A percentile compares a stretch with the other conserved stretches of the same genome.
phyloP scores from a whole-genome alignment of 2,888 invertebrate species.

The Crioceris asparagi region DNA sequence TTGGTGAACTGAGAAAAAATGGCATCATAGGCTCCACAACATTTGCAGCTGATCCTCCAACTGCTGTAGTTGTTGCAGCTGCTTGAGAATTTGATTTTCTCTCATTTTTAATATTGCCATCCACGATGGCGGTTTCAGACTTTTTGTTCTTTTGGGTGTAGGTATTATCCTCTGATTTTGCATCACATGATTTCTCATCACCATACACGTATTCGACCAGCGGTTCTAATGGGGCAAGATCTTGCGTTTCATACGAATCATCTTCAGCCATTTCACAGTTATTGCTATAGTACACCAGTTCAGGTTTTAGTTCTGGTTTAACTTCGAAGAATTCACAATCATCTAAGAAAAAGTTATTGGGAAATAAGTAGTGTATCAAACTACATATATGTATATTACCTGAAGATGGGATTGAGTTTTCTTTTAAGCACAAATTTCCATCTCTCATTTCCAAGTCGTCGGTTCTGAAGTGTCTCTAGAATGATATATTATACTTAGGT shows the following conservation, averaged over 20 bases:
- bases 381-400: neutral
- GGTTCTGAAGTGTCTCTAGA: constrained; percentile 4
- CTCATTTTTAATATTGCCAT: neutral
- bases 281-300: constrained; percentile 3
- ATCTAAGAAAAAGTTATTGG: neutral
- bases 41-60: too few relatives aligned
- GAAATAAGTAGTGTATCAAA: neutral
- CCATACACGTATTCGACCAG: constrained; percentile 15
- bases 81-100: neutral
- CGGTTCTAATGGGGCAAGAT: constrained; percentile 12
- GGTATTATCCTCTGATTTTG: neutral
- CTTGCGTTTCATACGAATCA: constrained; percentile 5
- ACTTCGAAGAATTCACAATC: neutral
- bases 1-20: constrained; percentile 15
- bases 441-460: constrained; percentile 2
- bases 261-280: constrained; percentile 2
- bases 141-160: neutral
- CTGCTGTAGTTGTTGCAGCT: too few relatives aligned
- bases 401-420: constrained; percentile 2
- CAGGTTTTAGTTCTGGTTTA: constrained; percentile 4
- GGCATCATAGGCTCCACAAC: constrained; percentile 16
- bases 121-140: too few relatives aligned
- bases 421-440: neutral
- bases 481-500: too few relatives aligned
- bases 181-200: constrained; percentile 5